Base-by-base conservation (phyloP, 2,888 invertebrate genomes). In the Drosophila parthenogenetica region DNA sequence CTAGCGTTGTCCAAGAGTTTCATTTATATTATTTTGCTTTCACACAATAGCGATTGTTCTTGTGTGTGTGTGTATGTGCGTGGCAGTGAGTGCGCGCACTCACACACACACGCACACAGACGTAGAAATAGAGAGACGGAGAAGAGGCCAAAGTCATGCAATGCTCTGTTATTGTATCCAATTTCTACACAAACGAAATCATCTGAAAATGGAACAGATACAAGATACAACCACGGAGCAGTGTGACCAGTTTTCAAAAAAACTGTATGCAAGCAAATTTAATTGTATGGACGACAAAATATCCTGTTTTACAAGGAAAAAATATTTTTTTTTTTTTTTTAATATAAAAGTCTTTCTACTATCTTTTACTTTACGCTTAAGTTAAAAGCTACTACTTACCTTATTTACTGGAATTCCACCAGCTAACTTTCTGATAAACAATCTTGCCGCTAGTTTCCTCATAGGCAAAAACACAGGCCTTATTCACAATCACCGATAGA, bases 401-500 rank as follows among this genome's bases (percentile, higher is more conserved):
- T 40, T 71, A 79, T 17, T 86, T 88, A 62, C 60, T 73, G 0
- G 69, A 72, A 68, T 75, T 82, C 37, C 62, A 69, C 83, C 83
- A 84, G 16, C 60, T 39, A 22, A 87, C 58, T 0, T 71, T 76
- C 62, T 78, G 79, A 40, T 89, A 84, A n/a, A 32, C 29, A 1
- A 83, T 83, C 13, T 37, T 43, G 5, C 42, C 55, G 3, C n/a
- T 14, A 5, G 37, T 10, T 11, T 49, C 14, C 5, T 64, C 65
- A 80, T 94, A 94, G 10, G 96, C 96, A 72, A 96, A 92, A 5
- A 97, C 93, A 61, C 95, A 94, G 73, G 94, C 93, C 92, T 97
- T 97, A 89, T 96, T 96, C 0, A 97, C 97, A 75, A 94, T 94
- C 5, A 95, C 95, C 4, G 96, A 95, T 35, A 97, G 91, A 72